A percentile compares a stretch with the other conserved stretches of the same genome.
Evolutionary conservation across 2,113 vertebrate species (phyloP).

Genomic region (Callithrix jacchus): DNA sequence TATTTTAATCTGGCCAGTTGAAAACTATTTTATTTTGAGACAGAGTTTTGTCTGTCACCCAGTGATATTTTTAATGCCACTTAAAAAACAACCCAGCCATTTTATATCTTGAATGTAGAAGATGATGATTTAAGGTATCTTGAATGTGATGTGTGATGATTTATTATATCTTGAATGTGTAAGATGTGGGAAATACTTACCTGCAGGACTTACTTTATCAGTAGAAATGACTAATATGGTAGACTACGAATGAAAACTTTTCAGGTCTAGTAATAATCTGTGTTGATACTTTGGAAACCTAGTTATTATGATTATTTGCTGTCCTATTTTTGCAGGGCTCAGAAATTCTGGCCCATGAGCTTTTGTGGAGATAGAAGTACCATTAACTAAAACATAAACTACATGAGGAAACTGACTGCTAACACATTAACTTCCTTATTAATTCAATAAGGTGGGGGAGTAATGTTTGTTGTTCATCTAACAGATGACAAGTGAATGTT

Average conservation of each 20-base stretch:
- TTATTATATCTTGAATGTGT: neutral
- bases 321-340: constrained; percentile 8
- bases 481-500: constrained; percentile 53
- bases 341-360: constrained; percentile 1
- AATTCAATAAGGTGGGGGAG: neutral
- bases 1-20: constrained; percentile 4
- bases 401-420: neutral
- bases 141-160: neutral
- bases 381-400: neutral
- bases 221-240: constrained; percentile 24
- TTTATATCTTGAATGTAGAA: constrained; percentile 22
- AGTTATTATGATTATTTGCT: constrained; percentile 29
- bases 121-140: neutral
- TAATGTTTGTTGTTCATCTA: constrained; percentile 52
- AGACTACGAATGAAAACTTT: constrained; percentile 37
- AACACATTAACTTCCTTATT: neutral
- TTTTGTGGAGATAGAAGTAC: neutral
- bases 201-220: constrained; percentile 23
- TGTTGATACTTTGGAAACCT: constrained; percentile 14
- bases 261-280: neutral
- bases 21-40: neutral
- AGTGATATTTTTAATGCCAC: constrained; percentile 28
- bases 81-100: constrained; percentile 43
- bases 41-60: no score
- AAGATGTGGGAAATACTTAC: constrained; percentile 15